Percentiles rank a stretch among this genome's conserved stretches.
phyloP scores from a whole-genome alignment of 2,113 vertebrate species.

The Grammomys surdaster region DNA sequence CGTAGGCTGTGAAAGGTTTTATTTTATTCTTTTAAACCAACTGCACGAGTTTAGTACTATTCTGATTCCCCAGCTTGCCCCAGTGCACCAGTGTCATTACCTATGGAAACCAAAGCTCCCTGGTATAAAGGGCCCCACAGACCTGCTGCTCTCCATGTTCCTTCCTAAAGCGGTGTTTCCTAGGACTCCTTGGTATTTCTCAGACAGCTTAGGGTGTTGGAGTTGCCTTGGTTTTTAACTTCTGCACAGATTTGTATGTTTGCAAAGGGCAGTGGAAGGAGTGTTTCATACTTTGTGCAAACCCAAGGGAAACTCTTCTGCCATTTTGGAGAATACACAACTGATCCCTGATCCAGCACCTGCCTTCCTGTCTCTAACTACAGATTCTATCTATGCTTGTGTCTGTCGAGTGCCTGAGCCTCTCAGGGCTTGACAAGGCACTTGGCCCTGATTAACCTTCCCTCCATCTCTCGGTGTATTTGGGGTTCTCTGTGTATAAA shows the following conservation, averaged over 20 bases:
- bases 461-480: background rate
- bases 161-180: background rate
- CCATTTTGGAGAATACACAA: background rate
- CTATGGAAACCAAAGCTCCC: background rate
- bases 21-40: background rate
- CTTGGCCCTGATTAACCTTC: background rate
- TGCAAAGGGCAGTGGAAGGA: background rate
- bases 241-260: background rate
- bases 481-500: background rate
- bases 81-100: background rate
- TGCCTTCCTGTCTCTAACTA: background rate
- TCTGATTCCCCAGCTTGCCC: background rate
- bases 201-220: background rate
- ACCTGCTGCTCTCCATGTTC: background rate
- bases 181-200: background rate
- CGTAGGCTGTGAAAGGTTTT: background rate
- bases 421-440: background rate
- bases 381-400: background rate
- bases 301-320: background rate
- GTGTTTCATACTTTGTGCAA: background rate
- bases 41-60: background rate
- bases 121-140: rapidly evolving
- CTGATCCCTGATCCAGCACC: background rate
- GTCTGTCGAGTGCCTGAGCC: background rate
- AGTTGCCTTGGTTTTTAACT: background rate